A percentile compares a stretch with the other conserved stretches of the same genome.
These are phyloP conservation scores for Salpingus planirostris DNA, from an alignment of 2,888 invertebrate genomes.

Conservation along the genomic window DNA sequence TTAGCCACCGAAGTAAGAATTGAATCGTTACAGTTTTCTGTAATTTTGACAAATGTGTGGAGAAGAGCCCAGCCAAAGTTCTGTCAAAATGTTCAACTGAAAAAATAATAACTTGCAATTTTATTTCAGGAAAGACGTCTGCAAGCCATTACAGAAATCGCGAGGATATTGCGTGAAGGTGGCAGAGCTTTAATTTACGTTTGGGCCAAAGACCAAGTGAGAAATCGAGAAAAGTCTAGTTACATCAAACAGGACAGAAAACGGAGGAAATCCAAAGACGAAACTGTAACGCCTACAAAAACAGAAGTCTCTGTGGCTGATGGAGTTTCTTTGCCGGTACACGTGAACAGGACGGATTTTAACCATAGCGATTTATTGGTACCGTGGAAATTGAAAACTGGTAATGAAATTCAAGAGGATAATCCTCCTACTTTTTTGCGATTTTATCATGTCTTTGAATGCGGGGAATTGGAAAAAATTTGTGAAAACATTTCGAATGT, in stretches of 20 bases:
- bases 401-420: conserved; percentile 39
- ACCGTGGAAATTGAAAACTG: conserved; percentile 80
- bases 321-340: conserved; percentile 58
- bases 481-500: conserved; percentile 49
- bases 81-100: too few relatives aligned
- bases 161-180: conserved; percentile 59
- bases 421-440: conserved; percentile 56
- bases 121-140: conserved; percentile 57
- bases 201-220: conserved; percentile 88
- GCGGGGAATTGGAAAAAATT: conserved; percentile 66
- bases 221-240: conserved; percentile 54
- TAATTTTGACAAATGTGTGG: too few relatives aligned
- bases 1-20: conserved; percentile 62
- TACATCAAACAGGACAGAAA: conserved; percentile 59
- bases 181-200: conserved; percentile 86
- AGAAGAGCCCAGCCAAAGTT: too few relatives aligned
- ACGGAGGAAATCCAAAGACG: conserved; percentile 38
- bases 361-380: conserved; percentile 84
- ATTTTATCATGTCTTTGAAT: conserved; percentile 90
- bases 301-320: conserved; percentile 24
- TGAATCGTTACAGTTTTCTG: conserved; percentile 1
- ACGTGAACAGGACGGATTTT: conserved; percentile 87
- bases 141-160: conserved; percentile 66
- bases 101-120: background rate
- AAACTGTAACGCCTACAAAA: conserved; percentile 21